A percentile compares a stretch with the other conserved stretches of the same genome.
These are phyloP conservation scores for Cephonodes hylas DNA, from an alignment of 2,888 invertebrate genomes.

Conservation along the genomic window DNA sequence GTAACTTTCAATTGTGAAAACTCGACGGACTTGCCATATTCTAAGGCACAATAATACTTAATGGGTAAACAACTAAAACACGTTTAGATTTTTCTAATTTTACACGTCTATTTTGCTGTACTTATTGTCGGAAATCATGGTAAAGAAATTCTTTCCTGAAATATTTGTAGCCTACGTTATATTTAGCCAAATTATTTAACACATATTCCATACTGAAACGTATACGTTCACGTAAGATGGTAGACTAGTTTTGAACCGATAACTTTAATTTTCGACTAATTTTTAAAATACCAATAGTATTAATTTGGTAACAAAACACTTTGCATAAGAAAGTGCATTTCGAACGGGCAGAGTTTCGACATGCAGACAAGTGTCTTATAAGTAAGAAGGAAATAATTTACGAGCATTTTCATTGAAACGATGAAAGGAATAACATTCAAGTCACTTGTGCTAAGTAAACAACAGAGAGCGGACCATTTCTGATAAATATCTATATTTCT, in stretches of 20 bases:
- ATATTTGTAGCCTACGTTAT: not conserved
- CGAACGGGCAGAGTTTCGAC: no score
- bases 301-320: not conserved
- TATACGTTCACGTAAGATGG: not conserved
- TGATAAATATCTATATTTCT: constrained; percentile 25
- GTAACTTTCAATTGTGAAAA: not conserved
- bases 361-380: not conserved
- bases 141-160: not conserved
- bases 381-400: not conserved
- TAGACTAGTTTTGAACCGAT: not conserved
- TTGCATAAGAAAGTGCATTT: not conserved
- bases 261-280: no score
- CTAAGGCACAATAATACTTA: not conserved
- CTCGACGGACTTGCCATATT: not conserved
- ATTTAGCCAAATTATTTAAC: not conserved
- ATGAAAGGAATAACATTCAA: not conserved
- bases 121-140: not conserved
- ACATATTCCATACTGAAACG: not conserved
- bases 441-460: constrained; percentile 23
- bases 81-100: not conserved
- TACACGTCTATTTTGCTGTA: not conserved
- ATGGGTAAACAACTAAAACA: not conserved
- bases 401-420: not conserved
- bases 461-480: constrained; percentile 29
- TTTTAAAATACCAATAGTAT: no score